Evolutionary conservation across 2,888 invertebrate genomes (phyloP), one percentile per base, ranked within the genome.

Genomic region (Chironomus tentans): DNA sequence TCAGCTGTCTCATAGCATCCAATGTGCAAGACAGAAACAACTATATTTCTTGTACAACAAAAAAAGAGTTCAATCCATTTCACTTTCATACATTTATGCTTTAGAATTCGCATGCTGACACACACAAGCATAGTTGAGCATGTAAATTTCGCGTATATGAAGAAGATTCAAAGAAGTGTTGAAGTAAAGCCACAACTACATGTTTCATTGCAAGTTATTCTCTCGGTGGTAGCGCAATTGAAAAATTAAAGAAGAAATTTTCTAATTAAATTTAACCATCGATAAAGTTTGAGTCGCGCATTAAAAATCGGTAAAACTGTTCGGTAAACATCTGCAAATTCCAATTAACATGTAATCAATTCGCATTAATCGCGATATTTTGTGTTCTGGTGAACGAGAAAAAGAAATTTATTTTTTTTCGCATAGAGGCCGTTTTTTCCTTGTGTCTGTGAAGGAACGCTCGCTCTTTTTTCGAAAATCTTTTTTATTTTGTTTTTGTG

Each of bases 261-360:
- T 65, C 65, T 65, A 65, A 65, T 65, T 65, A 65, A 65, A 65
- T 65, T 65, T 65, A 65, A 24, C 65, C 65, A 65, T 65, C 65
- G 65, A 65, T 21, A 65, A 65, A 22, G 21, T 22, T 22, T 13
- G 5, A 21, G 65, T 65, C 65, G 65, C 65, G 65, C 22, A 13
- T 22, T 21, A 65, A 65, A 65, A 65, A 18, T 18, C 15, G 7
- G 1, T 18, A n/a, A 18, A 21, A 18, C 7, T 2, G 22, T 24
- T 7, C 18, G 12, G 5, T 65, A 24, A 65, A 18, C n/a, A 12
- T 24, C 21, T 10, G 24, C 5, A 65, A 65, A 12, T 10, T 65
- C 24, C 18, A 65, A 21, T 65, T 65, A 65, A 65, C 65, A 65
- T 65, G 65, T 65, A 65, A 65, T 13, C 24, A 65, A 24, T 3